Evolutionary conservation across 2,113 vertebrate species (phyloP).

Genomic region (Hemiprocne comata): DNA sequence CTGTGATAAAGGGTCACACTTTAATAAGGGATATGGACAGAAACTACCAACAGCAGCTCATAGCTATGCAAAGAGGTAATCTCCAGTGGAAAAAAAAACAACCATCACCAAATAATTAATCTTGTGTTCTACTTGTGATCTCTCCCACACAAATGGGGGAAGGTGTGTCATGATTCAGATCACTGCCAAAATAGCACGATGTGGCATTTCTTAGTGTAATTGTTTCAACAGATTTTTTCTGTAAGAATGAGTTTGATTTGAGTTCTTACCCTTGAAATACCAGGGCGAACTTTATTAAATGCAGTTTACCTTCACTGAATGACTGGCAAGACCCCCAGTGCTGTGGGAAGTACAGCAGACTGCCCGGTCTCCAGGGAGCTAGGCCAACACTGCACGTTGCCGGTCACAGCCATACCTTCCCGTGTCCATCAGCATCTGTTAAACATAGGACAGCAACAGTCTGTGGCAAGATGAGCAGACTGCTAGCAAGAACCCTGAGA

Average conservation of each 20-base stretch:
- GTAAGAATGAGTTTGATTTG: not conserved
- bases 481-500: not conserved
- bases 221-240: constrained; percentile 30
- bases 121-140: constrained; percentile 35
- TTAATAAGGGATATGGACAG: not conserved
- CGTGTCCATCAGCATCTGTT: rapidly evolving
- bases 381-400: rapidly evolving
- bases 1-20: not conserved
- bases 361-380: not conserved
- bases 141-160: constrained; percentile 51
- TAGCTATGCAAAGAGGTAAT: constrained; percentile 21
- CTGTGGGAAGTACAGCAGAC: not conserved
- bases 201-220: constrained; percentile 31
- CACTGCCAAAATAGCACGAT: constrained; percentile 8
- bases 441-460: not conserved
- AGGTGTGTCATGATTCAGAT: constrained; percentile 49
- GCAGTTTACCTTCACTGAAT: not conserved
- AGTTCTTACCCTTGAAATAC: constrained; percentile 12
- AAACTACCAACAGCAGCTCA: constrained; percentile 4
- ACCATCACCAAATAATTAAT: constrained; percentile 18
- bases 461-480: not conserved
- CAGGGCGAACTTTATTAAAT: not conserved
- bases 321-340: not conserved
- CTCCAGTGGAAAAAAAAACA: not conserved
- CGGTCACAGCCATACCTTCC: not conserved